phyloP scores from a whole-genome alignment of 2,113 vertebrate species.

The Cyprinodon variegatus region DNA sequence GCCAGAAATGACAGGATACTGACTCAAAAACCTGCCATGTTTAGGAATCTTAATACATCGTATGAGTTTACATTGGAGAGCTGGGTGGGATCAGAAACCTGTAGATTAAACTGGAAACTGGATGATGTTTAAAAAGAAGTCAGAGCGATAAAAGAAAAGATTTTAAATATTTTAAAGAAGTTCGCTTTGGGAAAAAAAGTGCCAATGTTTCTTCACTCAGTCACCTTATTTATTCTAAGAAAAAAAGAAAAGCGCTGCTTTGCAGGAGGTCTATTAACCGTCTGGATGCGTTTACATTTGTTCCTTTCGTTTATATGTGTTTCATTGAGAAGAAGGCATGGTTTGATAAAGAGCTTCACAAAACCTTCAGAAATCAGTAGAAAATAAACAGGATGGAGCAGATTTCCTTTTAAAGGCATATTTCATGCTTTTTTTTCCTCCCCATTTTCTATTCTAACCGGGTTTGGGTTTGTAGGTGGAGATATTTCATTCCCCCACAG shows the following conservation, averaged over 20 bases:
- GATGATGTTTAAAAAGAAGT: slow-evolving; percentile 2
- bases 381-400: not conserved
- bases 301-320: slow-evolving; percentile 34
- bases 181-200: slow-evolving; percentile 30
- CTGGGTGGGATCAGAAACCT: slow-evolving; percentile 27
- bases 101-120: not conserved
- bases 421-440: not conserved
- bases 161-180: slow-evolving; percentile 26
- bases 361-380: not conserved
- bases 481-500: not conserved
- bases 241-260: not conserved
- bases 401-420: too few species aligned
- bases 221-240: slow-evolving; percentile 42
- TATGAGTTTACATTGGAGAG: slow-evolving; percentile 11
- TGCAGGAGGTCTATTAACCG: not conserved
- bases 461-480: not conserved
- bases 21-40: slow-evolving; percentile 1
- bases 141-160: not conserved
- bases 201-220: slow-evolving; percentile 50
- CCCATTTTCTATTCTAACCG: not conserved
- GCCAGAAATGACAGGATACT: slow-evolving; percentile 5
- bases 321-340: not conserved
- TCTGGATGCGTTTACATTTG: slow-evolving; percentile 41
- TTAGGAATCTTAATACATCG: slow-evolving; percentile 8
- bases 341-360: not conserved